Evolutionary conservation across 2,888 invertebrate genomes (phyloP).

Genomic region (Melanargia galathea): DNA sequence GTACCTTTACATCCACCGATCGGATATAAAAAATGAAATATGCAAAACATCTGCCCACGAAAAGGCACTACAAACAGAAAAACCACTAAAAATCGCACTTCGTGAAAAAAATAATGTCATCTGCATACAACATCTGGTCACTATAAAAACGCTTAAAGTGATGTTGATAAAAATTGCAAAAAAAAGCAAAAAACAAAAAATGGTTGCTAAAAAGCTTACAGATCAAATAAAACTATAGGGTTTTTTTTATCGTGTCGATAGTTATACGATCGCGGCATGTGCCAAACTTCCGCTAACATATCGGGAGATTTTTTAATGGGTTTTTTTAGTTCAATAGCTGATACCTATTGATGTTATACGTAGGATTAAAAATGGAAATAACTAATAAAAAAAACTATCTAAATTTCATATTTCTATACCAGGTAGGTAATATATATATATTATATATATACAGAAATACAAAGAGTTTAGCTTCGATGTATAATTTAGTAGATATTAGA

Average conservation of each 20-base stretch:
- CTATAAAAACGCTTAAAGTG: slow-evolving; percentile 63
- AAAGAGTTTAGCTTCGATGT: too few relatives aligned
- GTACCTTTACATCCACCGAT: slow-evolving; percentile 25
- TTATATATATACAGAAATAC: too few relatives aligned
- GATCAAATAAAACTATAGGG: slow-evolving; percentile 51
- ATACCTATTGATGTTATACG: not conserved
- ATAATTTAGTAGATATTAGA: too few relatives aligned
- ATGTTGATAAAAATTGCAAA: slow-evolving; percentile 49
- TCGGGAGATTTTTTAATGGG: slow-evolving; percentile 20
- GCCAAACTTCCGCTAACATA: slow-evolving; percentile 64
- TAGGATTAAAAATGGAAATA: too few relatives aligned
- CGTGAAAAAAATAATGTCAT: slow-evolving; percentile 75
- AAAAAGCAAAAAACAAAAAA: slow-evolving; percentile 66
- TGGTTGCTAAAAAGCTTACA: slow-evolving; percentile 68
- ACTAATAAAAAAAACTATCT: too few relatives aligned
- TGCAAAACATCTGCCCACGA: slow-evolving; percentile 74
- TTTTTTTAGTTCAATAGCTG: too few relatives aligned
- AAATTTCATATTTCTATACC: too few relatives aligned
- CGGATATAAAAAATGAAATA: slow-evolving; percentile 43
- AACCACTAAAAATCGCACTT: slow-evolving; percentile 77
- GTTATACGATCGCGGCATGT: slow-evolving; percentile 65
- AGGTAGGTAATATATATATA: too few relatives aligned
- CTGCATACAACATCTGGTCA: slow-evolving; percentile 80
- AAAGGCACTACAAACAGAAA: slow-evolving; percentile 62
- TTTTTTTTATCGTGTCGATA: slow-evolving; percentile 56